These are phyloP conservation scores for Etheostoma cragini DNA, from an alignment of 2,113 vertebrate species.

Conservation along the genomic window DNA sequence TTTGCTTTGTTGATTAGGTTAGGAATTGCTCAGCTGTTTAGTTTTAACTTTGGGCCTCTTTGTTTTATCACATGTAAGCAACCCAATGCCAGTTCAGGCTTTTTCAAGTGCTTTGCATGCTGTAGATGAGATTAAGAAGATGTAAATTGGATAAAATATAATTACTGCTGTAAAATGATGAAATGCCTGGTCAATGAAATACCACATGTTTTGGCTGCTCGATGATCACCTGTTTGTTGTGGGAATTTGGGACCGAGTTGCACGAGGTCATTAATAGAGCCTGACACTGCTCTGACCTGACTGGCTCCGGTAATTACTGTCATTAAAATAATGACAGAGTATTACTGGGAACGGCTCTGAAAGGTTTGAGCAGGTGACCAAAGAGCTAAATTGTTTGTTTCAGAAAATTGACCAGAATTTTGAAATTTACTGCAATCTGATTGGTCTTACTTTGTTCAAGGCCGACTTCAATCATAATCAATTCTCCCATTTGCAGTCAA, in stretches of 20 bases:
- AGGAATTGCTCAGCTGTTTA: slow-evolving; percentile 71
- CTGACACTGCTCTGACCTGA: not conserved
- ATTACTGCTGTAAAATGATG: slow-evolving; percentile 20
- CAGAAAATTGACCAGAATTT: not conserved
- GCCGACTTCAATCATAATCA: not conserved
- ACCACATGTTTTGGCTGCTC: not conserved
- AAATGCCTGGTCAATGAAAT: not conserved
- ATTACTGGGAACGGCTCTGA: not conserved
- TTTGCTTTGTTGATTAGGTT: slow-evolving; percentile 81
- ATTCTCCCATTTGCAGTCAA: not conserved
- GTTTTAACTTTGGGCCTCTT: slow-evolving; percentile 62
- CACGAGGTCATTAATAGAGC: slow-evolving; percentile 1
- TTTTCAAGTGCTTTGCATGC: slow-evolving; percentile 2
- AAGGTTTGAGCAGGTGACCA: not conserved
- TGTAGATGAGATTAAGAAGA: slow-evolving; percentile 24
- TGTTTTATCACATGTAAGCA: slow-evolving; percentile 51
- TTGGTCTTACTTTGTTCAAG: not conserved
- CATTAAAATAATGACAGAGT: slow-evolving; percentile 18
- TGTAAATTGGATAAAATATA: not conserved
- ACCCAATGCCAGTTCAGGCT: slow-evolving; percentile 4
- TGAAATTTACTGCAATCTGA: not conserved
- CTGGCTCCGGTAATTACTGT: slow-evolving; percentile 31
- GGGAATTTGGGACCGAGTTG: not conserved
- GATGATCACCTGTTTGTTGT: slow-evolving; percentile 15
- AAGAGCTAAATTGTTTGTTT: not conserved